Evolutionary conservation across 2,888 invertebrate genomes (phyloP).

Genomic region (Caenorhabditis uteleia): DNA sequence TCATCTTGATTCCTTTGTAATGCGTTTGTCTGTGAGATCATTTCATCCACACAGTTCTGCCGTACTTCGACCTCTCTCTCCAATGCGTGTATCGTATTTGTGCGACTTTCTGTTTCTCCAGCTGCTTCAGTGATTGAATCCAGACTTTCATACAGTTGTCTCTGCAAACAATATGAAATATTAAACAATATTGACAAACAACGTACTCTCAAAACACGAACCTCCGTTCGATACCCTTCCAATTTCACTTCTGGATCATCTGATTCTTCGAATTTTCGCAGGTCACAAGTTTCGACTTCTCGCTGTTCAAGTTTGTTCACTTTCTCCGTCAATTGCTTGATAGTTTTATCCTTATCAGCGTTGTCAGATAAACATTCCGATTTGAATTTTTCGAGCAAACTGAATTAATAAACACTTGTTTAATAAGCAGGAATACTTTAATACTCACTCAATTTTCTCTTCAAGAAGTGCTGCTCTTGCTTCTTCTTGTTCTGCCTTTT

Average conservation of each 20-base stretch:
- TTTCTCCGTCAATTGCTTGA: constrained; percentile 3
- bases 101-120: constrained; percentile 48
- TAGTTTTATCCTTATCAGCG: background rate
- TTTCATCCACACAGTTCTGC: constrained; percentile 51
- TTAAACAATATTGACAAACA: too few species aligned
- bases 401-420: too few species aligned
- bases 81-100: constrained; percentile 27
- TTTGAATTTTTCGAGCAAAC: constrained; percentile 26
- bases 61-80: constrained; percentile 40
- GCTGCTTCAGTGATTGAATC: constrained; percentile 48
- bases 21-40: constrained; percentile 48
- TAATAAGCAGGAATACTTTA: constrained; percentile 6
- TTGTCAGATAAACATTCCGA: constrained; percentile 14
- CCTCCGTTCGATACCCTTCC: background rate
- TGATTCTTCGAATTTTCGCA: background rate
- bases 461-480: constrained; percentile 12
- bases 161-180: background rate
- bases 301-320: constrained; percentile 5
- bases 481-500: constrained; percentile 6
- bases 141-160: constrained; percentile 48
- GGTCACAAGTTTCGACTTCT: background rate
- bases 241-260: constrained; percentile 2
- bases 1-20: constrained; percentile 47
- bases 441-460: constrained; percentile 26
- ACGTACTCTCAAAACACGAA: too few species aligned